A percentile compares a stretch with the other conserved stretches of the same genome.
Evolutionary conservation across 2,113 vertebrate genomes (phyloP).

Genomic region (Cettia cetti): DNA sequence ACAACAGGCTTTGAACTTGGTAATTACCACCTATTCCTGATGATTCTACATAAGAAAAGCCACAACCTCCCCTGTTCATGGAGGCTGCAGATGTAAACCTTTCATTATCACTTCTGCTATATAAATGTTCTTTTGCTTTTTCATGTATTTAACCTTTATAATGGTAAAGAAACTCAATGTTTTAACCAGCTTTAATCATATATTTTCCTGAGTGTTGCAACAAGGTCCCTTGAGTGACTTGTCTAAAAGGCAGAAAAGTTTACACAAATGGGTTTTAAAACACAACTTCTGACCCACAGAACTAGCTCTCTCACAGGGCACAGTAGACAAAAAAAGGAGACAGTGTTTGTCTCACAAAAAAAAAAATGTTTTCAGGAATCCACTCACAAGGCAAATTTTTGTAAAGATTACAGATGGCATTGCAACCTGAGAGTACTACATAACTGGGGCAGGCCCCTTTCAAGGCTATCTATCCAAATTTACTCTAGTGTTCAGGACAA

Average conservation of each 20-base stretch:
- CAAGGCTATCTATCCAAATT: background rate
- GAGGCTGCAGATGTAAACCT: slow-evolving; percentile 8
- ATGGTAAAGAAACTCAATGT: background rate
- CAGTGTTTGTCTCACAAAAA: background rate
- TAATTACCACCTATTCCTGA: slow-evolving; percentile 31
- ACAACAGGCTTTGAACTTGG: slow-evolving; percentile 18
- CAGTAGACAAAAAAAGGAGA: background rate
- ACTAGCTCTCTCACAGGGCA: background rate
- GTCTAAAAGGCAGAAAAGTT: background rate
- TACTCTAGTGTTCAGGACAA: background rate
- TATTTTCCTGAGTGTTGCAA: background rate
- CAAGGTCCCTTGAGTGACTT: background rate
- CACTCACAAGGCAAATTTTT: background rate
- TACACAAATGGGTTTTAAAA: background rate
- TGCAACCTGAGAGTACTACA: background rate
- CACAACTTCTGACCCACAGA: background rate
- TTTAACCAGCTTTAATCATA: slow-evolving; percentile 22
- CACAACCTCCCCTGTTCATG: background rate
- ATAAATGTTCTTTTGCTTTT: background rate
- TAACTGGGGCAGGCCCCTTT: background rate
- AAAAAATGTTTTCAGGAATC: background rate
- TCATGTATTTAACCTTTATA: slow-evolving; percentile 14
- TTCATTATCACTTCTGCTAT: slow-evolving; percentile 19
- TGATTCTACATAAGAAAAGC: slow-evolving; percentile 25
- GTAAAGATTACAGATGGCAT: background rate